These are phyloP conservation scores for Entomobrya proxima DNA, from an alignment of 2,888 invertebrate species.

Conservation along the genomic window DNA sequence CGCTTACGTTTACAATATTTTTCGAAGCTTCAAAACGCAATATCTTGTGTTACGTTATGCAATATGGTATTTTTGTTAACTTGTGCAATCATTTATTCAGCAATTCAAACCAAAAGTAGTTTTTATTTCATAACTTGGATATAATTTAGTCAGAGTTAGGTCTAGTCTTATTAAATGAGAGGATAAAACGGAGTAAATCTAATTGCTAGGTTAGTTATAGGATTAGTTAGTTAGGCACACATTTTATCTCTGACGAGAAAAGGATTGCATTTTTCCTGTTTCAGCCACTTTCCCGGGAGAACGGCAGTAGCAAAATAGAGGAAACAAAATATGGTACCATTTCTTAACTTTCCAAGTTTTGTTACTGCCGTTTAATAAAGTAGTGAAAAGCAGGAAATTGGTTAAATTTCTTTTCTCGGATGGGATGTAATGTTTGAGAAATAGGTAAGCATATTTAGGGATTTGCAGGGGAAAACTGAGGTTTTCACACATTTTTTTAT, in stretches of 20 bases:
- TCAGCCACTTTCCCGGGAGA: slow-evolving; percentile 32
- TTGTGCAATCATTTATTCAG: slow-evolving; percentile 59
- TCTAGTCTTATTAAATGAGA: neutral
- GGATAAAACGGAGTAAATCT: neutral
- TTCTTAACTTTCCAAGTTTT: neutral
- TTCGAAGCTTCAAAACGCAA: no score
- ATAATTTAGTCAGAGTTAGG: slow-evolving; percentile 1
- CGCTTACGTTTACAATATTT: slow-evolving; percentile 52
- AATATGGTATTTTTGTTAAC: slow-evolving; percentile 48
- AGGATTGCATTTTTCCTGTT: neutral
- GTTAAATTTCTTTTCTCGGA: neutral
- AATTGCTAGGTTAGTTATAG: slow-evolving; percentile 1
- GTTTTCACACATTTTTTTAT: neutral
- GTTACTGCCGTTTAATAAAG: neutral
- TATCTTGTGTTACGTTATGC: neutral
- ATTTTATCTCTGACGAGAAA: neutral
- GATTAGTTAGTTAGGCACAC: neutral
- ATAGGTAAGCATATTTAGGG: neutral
- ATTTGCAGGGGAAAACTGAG: slow-evolving; percentile 60
- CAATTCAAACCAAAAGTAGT: slow-evolving; percentile 51
- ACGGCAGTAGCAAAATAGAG: neutral
- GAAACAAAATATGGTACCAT: slow-evolving; percentile 16
- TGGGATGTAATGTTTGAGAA: neutral
- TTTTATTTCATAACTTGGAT: neutral
- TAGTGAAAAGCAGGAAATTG: neutral